A percentile compares a stretch with the other conserved stretches of the same genome.
Conservation (phyloP, 2,113 vertebrate genomes). For the Chamaea fasciata region DNA sequence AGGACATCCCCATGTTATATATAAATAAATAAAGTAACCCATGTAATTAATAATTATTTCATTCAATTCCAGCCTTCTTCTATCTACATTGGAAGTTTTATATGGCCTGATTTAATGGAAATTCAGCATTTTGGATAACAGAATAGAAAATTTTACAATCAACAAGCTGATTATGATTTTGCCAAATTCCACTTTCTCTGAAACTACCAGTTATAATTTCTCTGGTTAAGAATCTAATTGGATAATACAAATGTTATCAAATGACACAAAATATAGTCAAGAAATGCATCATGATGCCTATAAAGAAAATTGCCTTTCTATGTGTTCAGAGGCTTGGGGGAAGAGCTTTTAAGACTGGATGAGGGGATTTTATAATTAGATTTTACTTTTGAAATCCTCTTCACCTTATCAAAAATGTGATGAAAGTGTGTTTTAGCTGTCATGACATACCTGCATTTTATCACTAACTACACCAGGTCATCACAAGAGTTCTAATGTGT, state of each 20-base stretch:
- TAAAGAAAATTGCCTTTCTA: neutral
- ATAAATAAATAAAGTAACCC: neutral
- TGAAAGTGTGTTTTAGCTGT: neutral
- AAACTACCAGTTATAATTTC: neutral
- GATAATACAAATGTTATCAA: neutral
- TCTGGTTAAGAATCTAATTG: neutral
- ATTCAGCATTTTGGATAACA: neutral
- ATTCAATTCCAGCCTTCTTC: neutral
- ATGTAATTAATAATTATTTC: neutral
- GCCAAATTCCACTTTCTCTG: neutral
- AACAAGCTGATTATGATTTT: neutral
- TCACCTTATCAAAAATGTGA: neutral
- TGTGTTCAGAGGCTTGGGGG: neutral
- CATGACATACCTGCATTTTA: neutral
- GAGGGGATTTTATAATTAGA: neutral
- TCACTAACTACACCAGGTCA: neutral
- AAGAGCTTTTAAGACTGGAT: neutral
- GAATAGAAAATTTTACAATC: neutral
- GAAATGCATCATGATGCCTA: neutral
- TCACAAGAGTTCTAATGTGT: neutral
- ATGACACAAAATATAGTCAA: neutral
- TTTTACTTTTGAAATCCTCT: neutral
- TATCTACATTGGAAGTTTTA: neutral
- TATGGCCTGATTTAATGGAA: neutral
- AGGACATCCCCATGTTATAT: neutral